Conservation (phyloP, 1,140 invertebrate species). For the Drosophila bocqueti region DNA sequence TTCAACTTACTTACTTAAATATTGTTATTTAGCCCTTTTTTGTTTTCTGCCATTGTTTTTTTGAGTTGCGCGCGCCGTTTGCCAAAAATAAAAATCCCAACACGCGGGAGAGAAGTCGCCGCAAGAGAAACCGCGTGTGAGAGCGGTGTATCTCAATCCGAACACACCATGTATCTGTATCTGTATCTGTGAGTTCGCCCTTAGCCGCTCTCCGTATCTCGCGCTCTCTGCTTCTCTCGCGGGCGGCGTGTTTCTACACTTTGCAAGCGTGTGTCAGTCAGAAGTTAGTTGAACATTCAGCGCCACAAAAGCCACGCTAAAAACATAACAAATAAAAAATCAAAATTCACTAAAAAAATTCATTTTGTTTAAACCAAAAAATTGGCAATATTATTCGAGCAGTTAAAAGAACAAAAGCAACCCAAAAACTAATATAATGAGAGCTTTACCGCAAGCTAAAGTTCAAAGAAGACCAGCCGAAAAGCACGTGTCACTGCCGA, state of each 20-base stretch:
- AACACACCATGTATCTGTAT: slow-evolving; percentile 28
- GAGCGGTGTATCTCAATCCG: slow-evolving; percentile 18
- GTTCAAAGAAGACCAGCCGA: background rate
- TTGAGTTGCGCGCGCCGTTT: slow-evolving; percentile 73
- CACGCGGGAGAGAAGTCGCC: slow-evolving; percentile 51
- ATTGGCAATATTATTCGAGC: slow-evolving; percentile 1
- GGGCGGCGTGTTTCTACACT: slow-evolving; percentile 59
- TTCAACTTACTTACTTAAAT: background rate
- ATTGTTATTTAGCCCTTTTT: slow-evolving; percentile 5
- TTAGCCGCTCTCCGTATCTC: slow-evolving; percentile 38
- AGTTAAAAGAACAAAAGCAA: background rate
- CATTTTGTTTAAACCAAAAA: background rate
- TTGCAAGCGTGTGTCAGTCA: slow-evolving; percentile 54
- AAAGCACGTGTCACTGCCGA: slow-evolving; percentile 49
- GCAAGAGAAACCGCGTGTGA: slow-evolving; percentile 4
- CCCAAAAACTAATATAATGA: slow-evolving; percentile 19
- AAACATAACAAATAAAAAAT: slow-evolving; percentile 16
- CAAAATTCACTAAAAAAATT: slow-evolving; percentile 2
- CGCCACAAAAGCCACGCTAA: slow-evolving; percentile 47
- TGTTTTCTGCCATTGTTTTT: slow-evolving; percentile 8
- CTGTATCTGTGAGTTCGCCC: slow-evolving; percentile 61
- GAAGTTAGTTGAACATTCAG: slow-evolving; percentile 54
- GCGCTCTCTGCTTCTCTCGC: slow-evolving; percentile 17
- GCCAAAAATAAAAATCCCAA: slow-evolving; percentile 73
- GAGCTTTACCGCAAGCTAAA: slow-evolving; percentile 11